A percentile compares a stretch with the other conserved stretches of the same genome.
Conservation (phyloP, 2,797 vertebrate genomes). For the Thunnus albacares region DNA sequence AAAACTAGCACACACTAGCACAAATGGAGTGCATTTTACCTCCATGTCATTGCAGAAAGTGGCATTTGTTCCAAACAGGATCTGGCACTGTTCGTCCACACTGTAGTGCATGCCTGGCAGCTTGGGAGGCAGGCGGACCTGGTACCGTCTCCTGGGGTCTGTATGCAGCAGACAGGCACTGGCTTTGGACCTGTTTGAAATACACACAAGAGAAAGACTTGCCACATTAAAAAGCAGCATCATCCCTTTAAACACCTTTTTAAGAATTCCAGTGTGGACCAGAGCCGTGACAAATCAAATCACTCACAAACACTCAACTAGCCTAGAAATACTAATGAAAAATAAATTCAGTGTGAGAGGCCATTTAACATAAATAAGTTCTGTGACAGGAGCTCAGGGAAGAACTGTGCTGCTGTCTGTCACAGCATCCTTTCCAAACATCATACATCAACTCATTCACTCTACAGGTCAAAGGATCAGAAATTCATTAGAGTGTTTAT, state of each 20-base stretch:
- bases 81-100: conserved; percentile 96
- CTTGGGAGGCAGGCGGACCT: conserved; percentile 92
- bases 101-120: conserved; percentile 99
- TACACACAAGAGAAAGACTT: background rate
- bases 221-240: too few relatives aligned
- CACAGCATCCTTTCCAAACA: background rate
- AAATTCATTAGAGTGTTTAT: too few relatives aligned
- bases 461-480: too few relatives aligned
- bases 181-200: conserved; percentile 90
- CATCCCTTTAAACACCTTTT: too few relatives aligned
- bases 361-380: too few relatives aligned
- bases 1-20: background rate
- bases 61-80: conserved; percentile 96
- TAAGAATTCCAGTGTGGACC: background rate
- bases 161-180: conserved; percentile 93
- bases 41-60: conserved; percentile 98
- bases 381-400: background rate
- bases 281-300: too few relatives aligned
- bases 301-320: too few relatives aligned
- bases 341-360: too few relatives aligned
- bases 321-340: too few relatives aligned
- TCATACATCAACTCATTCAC: too few relatives aligned
- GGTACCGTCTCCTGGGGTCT: conserved; percentile 89
- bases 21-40: conserved; percentile 81
- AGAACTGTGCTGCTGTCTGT: background rate